Evolutionary conservation across 2,888 invertebrate genomes (phyloP).

Genomic region (Arrhopalites spinosus): DNA sequence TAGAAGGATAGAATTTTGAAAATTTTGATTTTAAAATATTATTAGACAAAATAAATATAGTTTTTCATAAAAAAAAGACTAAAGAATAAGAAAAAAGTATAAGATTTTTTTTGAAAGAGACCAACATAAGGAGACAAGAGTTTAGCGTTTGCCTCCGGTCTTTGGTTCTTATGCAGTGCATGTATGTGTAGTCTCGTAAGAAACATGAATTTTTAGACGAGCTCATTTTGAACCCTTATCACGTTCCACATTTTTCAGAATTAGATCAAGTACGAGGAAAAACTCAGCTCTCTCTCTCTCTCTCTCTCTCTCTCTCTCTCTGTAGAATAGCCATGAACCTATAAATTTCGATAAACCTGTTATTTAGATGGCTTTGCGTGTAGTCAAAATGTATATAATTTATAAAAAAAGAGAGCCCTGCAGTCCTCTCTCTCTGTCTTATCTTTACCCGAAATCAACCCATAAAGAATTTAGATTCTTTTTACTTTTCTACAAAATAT

Average conservation of each 20-base stretch:
- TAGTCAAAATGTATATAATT: conserved; percentile 21
- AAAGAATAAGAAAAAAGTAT: too few relatives aligned
- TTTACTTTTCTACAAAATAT: neutral
- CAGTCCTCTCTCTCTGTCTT: neutral
- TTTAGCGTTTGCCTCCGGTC: too few relatives aligned
- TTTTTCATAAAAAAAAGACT: too few relatives aligned
- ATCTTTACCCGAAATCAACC: neutral
- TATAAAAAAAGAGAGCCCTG: neutral
- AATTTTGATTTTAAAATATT: too few relatives aligned
- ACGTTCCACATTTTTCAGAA: conserved; percentile 31
- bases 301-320: neutral
- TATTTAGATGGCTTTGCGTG: conserved; percentile 19
- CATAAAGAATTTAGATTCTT: neutral
- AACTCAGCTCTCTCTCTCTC: neutral
- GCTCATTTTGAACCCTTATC: conserved; percentile 3
- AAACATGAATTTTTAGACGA: neutral
- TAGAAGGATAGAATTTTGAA: too few relatives aligned
- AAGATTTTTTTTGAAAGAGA: too few relatives aligned
- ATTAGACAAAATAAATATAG: too few relatives aligned
- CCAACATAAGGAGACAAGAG: too few relatives aligned
- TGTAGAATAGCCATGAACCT: neutral
- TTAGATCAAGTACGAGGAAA: conserved; percentile 28
- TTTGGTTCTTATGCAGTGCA: too few relatives aligned
- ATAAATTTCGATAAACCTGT: conserved; percentile 31
- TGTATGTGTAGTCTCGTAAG: too few relatives aligned